Evolutionary conservation across 2,113 vertebrate genomes (phyloP).

Genomic region (Microcebus murinus): DNA sequence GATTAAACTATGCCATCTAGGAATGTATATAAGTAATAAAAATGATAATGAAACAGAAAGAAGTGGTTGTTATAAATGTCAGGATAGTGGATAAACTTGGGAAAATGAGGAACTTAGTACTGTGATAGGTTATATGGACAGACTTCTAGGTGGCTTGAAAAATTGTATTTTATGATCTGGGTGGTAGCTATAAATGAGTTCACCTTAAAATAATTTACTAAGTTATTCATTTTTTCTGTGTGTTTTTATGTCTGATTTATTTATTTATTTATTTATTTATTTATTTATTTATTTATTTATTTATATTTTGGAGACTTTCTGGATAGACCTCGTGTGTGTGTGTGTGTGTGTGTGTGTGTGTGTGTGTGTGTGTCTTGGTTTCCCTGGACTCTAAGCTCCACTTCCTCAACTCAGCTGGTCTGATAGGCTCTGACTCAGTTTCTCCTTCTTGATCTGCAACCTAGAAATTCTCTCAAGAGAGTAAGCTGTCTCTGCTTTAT

Average conservation of each 20-base stretch:
- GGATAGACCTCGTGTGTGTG: too few relatives aligned
- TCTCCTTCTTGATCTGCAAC: too few relatives aligned
- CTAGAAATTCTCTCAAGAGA: too few relatives aligned
- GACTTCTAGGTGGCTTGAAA: background rate
- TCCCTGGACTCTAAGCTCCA: too few relatives aligned
- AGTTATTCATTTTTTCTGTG: background rate
- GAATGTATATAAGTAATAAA: background rate
- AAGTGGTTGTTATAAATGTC: background rate
- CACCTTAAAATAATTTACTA: background rate
- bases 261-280: too few relatives aligned
- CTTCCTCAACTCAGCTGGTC: too few relatives aligned
- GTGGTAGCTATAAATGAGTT: background rate
- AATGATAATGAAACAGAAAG: background rate
- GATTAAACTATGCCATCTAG: background rate
- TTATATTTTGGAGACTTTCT: too few relatives aligned
- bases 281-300: too few relatives aligned
- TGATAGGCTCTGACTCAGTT: too few relatives aligned
- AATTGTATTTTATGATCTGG: background rate
- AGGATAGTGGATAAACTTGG: background rate
- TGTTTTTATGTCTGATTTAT: background rate
- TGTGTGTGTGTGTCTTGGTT: too few relatives aligned
- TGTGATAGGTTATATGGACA: background rate
- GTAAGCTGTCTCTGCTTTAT: too few relatives aligned
- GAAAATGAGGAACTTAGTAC: background rate
- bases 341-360: too few relatives aligned